Evolutionary conservation across 2,113 vertebrate species (phyloP), one percentile per base, ranked within the genome.

Genomic region (Aplodontia rufa): DNA sequence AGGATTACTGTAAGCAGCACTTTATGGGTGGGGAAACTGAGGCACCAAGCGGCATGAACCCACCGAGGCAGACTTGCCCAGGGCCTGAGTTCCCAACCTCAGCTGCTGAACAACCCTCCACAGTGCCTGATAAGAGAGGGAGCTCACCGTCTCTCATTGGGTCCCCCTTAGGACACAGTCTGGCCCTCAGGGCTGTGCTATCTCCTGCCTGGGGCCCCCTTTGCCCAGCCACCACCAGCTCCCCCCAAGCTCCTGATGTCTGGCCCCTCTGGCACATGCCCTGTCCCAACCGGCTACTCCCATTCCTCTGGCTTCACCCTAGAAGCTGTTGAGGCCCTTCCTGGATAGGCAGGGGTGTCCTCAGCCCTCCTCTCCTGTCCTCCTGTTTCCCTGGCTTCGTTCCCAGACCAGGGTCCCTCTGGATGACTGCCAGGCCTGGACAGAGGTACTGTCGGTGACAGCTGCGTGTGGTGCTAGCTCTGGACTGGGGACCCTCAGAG

Each of bases 151-250:
- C 32, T 6, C 9, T 47, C 32, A 1, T 37, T 30, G 28, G 1
- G 17, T 7, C 2, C 40, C 42, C 60, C 45, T 89, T 49, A 5
- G 80, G 68, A 72, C 28, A 2, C n/a, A n/a, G 45, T 28, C 78
- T 9, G 22, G 45, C 20, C 62, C 0, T 3, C 16, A 2, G 40
- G 42, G 51, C 83, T 12, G 0, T 5, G 1, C 3, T 1, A 0
- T n/a, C 45, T 55, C 55, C 86, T 10, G 1, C 26, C 5, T 0
- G 5, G 40, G 8, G 5, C 17, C 30, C 40, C 9, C 6, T 8
- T 8, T 2, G 16, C 45, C 42, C 19, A 0, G n/a, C 55, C n/a
- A 26, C 40, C 40, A 1, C 0, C 1, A 62, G 37, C 86, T 40
- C 28, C 1, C 30, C 47, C 16, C 49, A 8, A 14, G 13, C 32